Evolutionary conservation across 1,140 invertebrate genomes (phyloP), one percentile per base, ranked within the genome.

Genomic region (Drosophila chauvacae): DNA sequence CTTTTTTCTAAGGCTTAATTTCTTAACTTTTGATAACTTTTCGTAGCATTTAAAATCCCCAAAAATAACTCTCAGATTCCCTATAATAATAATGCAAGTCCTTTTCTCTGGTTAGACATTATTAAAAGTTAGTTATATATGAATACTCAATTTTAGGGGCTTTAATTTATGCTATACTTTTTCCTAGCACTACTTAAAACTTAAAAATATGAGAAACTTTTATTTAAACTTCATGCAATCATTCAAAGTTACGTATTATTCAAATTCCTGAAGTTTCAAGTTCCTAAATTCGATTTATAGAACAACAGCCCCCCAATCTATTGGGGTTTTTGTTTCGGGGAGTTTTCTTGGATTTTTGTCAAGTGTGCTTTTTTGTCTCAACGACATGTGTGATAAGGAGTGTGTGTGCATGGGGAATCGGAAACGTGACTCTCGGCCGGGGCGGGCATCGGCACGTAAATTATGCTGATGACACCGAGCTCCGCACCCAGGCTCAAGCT

Each of bases 361-460:
- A 63, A 41, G 47, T 45, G 50, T 39, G 53, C 35, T 35, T 41
- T 65, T n/a, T 23, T 20, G 33, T 37, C 13, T 35, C 20, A 58
- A 35, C 51, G 37, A 73, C 57, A 56, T 61, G 64, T 61, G 64
- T 77, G 74, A 80, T 65, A 80, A 78, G 65, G 53, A 86, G 82
- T 76, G 65, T 69, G 37, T 56, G 14, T 23, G 28, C 30, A 10
- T 51, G 28, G 33, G 51, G 79, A 81, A 75, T 70, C 53, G 64
- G 50, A 88, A 88, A 90, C 85, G 86, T 88, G 85, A 88, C 85
- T 81, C 71, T 62, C 65, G 61, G 75, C 35, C 35, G 56, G 86
- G 78, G 76, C 80, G 39, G 80, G 80, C 82, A 88, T 90, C 74
- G 61, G 79, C 85, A 88, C 85, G 85, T 88, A 90, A 90, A 90